These are phyloP conservation scores for Brachylomia viminalis DNA, from an alignment of 2,888 invertebrate genomes.

Conservation along the genomic window DNA sequence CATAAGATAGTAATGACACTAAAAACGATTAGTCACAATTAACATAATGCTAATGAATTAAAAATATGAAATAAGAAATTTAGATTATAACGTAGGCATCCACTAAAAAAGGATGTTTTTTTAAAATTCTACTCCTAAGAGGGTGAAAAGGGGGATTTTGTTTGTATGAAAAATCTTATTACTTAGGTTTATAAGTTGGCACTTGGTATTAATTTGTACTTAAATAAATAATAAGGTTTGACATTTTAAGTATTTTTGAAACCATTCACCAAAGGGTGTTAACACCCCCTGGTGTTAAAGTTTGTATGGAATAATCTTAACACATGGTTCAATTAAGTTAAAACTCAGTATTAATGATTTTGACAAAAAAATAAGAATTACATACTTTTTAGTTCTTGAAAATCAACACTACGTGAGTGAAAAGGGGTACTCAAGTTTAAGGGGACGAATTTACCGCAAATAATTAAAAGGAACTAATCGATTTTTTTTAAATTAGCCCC, in stretches of 20 bases:
- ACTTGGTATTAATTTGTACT: neutral
- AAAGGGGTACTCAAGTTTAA: neutral
- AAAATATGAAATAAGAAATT: too few species aligned
- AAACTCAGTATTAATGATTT: neutral
- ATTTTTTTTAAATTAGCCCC: neutral
- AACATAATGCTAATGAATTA: too few species aligned
- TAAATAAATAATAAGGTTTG: neutral
- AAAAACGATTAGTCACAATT: neutral
- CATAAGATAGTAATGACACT: neutral
- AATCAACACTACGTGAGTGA: too few species aligned
- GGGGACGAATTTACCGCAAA: neutral
- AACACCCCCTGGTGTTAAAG: neutral
- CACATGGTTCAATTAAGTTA: neutral
- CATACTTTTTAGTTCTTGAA: too few species aligned
- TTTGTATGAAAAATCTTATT: neutral
- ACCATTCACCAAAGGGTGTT: neutral
- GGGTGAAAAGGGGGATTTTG: neutral
- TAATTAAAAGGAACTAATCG: too few species aligned
- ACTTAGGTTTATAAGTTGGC: neutral
- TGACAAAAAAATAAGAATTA: too few species aligned
- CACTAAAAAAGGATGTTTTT: neutral
- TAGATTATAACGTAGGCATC: too few species aligned
- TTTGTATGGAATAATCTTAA: neutral
- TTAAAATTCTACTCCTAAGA: neutral
- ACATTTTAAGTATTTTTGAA: neutral